A percentile compares a stretch with the other conserved stretches of the same genome.
phyloP scores from a whole-genome alignment of 2,888 invertebrate species.

The Mesopsocus fuscifrons region DNA sequence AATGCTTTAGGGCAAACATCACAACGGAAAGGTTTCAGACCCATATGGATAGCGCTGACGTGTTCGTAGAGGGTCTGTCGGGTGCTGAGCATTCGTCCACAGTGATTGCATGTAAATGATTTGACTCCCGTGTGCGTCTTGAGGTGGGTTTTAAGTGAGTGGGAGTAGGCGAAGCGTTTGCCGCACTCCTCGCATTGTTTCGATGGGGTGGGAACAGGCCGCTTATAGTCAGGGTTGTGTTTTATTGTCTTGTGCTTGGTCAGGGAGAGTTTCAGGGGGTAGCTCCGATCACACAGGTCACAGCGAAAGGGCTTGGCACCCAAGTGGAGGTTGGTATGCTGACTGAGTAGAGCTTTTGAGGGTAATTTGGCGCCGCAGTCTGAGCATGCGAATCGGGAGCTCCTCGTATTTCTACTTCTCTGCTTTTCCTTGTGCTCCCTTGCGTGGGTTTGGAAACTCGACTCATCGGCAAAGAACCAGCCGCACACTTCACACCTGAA shows the following conservation, averaged over 20 bases:
- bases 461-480: neutral
- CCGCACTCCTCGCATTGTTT: slow-evolving; percentile 17
- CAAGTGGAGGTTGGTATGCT: slow-evolving; percentile 9
- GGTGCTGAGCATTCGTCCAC: slow-evolving; percentile 24
- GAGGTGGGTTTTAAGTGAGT: slow-evolving; percentile 32
- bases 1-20: slow-evolving; percentile 24
- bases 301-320: slow-evolving; percentile 13
- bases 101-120: slow-evolving; percentile 22
- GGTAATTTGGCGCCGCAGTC: slow-evolving; percentile 1
- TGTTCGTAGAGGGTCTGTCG: slow-evolving; percentile 30
- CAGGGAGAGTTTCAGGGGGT: slow-evolving; percentile 14
- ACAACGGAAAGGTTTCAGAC: slow-evolving; percentile 20
- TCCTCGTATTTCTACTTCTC: neutral
- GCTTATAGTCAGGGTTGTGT: slow-evolving; percentile 9
- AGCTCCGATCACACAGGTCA: slow-evolving; percentile 15
- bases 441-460: neutral
- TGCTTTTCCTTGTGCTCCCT: neutral
- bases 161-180: slow-evolving; percentile 26
- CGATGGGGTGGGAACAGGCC: neutral
- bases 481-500: neutral
- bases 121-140: slow-evolving; percentile 35
- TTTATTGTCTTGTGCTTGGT: slow-evolving; percentile 12
- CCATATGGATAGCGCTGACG: slow-evolving; percentile 27
- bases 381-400: neutral
- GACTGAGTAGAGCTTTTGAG: neutral